Evolutionary conservation across 2,113 vertebrate species (phyloP), one percentile per base, ranked within the genome.

Genomic region (Elephantulus edwardii): DNA sequence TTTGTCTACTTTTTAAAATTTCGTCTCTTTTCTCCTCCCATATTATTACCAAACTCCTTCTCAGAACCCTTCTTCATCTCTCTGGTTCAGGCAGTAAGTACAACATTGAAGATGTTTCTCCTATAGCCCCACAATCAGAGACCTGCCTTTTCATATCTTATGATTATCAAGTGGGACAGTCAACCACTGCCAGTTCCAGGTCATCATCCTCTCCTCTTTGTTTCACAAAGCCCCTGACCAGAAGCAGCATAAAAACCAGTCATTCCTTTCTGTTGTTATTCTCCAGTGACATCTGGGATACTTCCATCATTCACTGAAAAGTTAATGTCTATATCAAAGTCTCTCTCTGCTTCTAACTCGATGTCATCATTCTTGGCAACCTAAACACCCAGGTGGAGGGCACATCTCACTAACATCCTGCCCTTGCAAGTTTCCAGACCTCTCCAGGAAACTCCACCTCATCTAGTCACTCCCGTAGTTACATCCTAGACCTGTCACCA

Each of bases 401-500:
- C 71, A 89, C 16, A 68, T 66, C 72, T n/a, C n/a, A n/a, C n/a
- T 79, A 72, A 30, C 26, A 64, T 76, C 89, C 79, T 71, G 75
- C 68, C 40, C 87, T 83, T 35, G 74, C 28, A 0, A n/a, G 40
- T 91, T 93, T 92, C 81, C 90, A 91, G 93, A 84, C 40, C 38
- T 80, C 84, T 86, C 77, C 88, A 74, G 89, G 95, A 94, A 93
- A 90, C 81, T 58, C 94, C 87, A 84, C 91, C 92, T 74, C 56
- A 28, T 3, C 35, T 54, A 77, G 70, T 68, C 44, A 44, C 50
- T 64, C 40, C 38, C 52, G 19, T 0, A 3, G 54, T 28, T 79
- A n/a, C 48, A 46, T 71, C 58, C 66, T 35, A 44, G 76, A 20
- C 44, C 74, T 33, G 35, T 35, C 40, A 66, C 70, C 35, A 71